Percentiles rank a stretch among this genome's conserved stretches.
Evolutionary conservation across 2,888 invertebrate species (phyloP).

Genomic region (Pinctada fucata): DNA sequence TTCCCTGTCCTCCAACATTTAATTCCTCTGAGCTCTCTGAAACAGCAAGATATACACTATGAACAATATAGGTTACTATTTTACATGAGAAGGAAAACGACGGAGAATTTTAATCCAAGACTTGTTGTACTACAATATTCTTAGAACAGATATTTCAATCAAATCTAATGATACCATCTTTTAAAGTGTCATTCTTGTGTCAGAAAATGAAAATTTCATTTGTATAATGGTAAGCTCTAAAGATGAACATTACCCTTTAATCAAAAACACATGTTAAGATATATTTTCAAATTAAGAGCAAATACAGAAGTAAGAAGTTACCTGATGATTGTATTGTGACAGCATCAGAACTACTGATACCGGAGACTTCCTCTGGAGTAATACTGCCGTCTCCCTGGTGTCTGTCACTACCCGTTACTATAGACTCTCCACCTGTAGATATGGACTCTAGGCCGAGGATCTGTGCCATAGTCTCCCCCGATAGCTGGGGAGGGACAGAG

Average conservation of each 20-base stretch:
- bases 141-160: too few species aligned
- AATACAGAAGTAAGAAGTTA: conserved; percentile 24
- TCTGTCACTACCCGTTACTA: not conserved
- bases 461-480: conserved; percentile 2
- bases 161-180: too few species aligned
- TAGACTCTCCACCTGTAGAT: conserved; percentile 21
- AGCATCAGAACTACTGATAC: conserved; percentile 66
- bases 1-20: not conserved
- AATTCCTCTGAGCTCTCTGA: conserved; percentile 46
- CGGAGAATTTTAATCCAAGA: too few species aligned
- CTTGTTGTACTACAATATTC: too few species aligned
- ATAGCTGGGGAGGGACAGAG: not conserved
- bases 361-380: conserved; percentile 65
- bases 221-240: too few species aligned
- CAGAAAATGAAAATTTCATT: too few species aligned
- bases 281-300: too few species aligned
- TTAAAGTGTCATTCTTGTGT: too few species aligned
- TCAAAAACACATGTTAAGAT: too few species aligned
- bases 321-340: conserved; percentile 66
- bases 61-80: not conserved
- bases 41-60: not conserved
- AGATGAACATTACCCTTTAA: too few species aligned
- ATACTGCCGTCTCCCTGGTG: conserved; percentile 43
- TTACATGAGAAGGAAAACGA: too few species aligned
- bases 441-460: not conserved